Conservation (phyloP, 2,888 invertebrate species). For the Tinea trinotella region DNA sequence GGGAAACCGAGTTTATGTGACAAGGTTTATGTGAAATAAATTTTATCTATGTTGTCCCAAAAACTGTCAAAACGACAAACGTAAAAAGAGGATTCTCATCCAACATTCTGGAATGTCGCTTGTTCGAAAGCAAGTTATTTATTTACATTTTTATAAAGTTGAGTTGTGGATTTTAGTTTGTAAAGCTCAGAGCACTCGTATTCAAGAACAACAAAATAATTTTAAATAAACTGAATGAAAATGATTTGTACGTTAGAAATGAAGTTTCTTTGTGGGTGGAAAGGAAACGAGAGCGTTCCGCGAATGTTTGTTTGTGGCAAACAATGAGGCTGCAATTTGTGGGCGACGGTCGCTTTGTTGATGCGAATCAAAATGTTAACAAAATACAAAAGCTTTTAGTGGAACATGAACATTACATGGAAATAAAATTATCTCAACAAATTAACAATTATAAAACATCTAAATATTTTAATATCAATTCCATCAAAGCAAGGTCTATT, state of each 20-base stretch:
- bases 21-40: background rate
- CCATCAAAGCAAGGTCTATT: too few relatives aligned
- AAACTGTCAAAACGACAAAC: too few relatives aligned
- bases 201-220: background rate
- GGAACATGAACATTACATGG: constrained; percentile 15
- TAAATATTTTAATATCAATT: too few relatives aligned
- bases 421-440: too few relatives aligned
- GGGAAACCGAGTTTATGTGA: background rate
- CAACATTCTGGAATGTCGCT: too few relatives aligned
- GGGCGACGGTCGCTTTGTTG: constrained; percentile 53
- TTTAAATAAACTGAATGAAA: constrained; percentile 39
- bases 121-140: too few relatives aligned
- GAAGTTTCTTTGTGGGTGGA: constrained; percentile 52
- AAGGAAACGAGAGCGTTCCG: constrained; percentile 45
- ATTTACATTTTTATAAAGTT: too few relatives aligned
- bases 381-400: constrained; percentile 41
- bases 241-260: constrained; percentile 32
- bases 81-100: too few relatives aligned
- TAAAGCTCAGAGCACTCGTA: background rate
- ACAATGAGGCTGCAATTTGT: constrained; percentile 68
- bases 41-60: too few relatives aligned
- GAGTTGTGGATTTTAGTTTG: background rate
- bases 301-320: constrained; percentile 61
- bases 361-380: constrained; percentile 58
- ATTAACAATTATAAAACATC: too few relatives aligned